These are phyloP conservation scores for Parnassius smintheus DNA, from an alignment of 2,888 invertebrate species.

Conservation along the genomic window DNA sequence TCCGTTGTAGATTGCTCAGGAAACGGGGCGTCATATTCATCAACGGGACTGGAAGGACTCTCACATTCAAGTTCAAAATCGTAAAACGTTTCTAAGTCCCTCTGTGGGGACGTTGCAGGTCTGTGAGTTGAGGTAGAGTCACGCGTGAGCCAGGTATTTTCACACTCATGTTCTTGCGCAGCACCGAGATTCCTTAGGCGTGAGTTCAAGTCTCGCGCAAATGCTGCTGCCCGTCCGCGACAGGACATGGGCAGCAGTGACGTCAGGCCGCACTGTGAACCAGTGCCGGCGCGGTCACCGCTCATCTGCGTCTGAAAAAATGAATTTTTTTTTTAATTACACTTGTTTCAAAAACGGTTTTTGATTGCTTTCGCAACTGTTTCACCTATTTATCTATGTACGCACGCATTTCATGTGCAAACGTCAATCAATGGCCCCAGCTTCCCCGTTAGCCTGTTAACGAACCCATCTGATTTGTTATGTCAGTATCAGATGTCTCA, in stretches of 20 bases:
- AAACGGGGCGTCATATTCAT: constrained; percentile 78
- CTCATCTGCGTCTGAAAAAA: constrained; percentile 78
- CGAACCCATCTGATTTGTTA: no score
- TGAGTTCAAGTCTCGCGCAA: constrained; percentile 88
- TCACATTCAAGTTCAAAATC: constrained; percentile 85
- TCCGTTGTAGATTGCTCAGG: constrained; percentile 75
- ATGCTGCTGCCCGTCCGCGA: constrained; percentile 89
- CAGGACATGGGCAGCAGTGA: constrained; percentile 89
- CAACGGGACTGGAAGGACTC: constrained; percentile 86
- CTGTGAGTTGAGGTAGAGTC: constrained; percentile 44
- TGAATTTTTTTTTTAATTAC: no score
- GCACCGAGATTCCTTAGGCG: constrained; percentile 86
- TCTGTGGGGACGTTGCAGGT: constrained; percentile 48
- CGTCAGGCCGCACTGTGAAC: constrained; percentile 84
- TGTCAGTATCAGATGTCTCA: no score
- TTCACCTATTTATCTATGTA: no score
- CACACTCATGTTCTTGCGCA: constrained; percentile 64
- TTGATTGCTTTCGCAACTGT: no score
- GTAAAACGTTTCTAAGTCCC: constrained; percentile 82
- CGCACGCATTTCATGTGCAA: no score
- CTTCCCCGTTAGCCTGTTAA: no score
- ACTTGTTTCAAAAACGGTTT: no score
- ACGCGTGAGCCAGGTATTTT: constrained; percentile 66
- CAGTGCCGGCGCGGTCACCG: constrained; percentile 77
- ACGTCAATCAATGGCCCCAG: no score